Percentiles rank a stretch among this genome's conserved stretches.
Conservation (phyloP, 2,113 vertebrate genomes). For the Micromys minutus region DNA sequence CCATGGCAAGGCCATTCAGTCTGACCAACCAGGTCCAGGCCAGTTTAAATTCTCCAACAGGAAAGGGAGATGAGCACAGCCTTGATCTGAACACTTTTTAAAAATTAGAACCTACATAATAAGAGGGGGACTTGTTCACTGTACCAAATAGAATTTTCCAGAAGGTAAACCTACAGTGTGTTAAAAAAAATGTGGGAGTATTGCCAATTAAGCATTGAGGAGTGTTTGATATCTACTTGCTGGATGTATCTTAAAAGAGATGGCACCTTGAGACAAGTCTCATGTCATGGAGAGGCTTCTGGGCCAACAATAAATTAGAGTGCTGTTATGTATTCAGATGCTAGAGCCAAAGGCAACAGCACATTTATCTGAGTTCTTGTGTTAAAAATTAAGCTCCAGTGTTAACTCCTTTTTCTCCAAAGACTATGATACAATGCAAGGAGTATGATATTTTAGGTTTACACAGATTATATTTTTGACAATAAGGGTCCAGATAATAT, state of each 20-base stretch:
- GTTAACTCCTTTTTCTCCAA: constrained; percentile 46
- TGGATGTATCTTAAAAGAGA: constrained; percentile 33
- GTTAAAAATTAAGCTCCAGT: background rate
- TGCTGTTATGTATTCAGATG: background rate
- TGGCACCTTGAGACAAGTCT: constrained; percentile 28
- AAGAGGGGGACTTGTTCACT: background rate
- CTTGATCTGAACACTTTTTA: background rate
- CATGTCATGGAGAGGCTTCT: constrained; percentile 40
- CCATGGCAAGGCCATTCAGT: background rate
- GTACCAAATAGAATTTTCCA: background rate
- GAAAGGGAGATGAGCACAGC: constrained; percentile 3
- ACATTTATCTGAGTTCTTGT: constrained; percentile 35
- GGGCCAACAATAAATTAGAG: constrained; percentile 33
- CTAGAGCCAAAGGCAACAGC: constrained; percentile 24
- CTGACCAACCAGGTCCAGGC: background rate
- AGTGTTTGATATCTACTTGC: background rate
- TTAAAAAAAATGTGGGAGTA: background rate
- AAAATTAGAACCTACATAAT: background rate
- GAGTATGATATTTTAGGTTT: background rate
- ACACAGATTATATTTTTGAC: background rate
- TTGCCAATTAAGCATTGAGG: background rate
- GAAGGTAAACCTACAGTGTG: background rate
- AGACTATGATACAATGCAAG: background rate
- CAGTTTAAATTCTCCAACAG: background rate
- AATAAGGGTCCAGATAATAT: background rate